Evolutionary conservation across 2,888 invertebrate genomes (phyloP).

Genomic region (Rapana venosa): DNA sequence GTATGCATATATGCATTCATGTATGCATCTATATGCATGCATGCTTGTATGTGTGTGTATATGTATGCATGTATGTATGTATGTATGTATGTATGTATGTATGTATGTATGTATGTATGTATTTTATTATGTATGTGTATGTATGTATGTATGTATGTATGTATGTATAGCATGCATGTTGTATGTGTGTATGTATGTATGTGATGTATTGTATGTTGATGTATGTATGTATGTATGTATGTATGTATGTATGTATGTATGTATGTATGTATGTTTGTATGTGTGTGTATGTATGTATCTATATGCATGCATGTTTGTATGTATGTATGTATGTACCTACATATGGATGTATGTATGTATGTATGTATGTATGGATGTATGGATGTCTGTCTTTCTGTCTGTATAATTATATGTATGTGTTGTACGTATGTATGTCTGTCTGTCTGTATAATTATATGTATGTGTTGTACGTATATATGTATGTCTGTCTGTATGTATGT

Average conservation of each 20-base stretch:
- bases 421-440: neutral
- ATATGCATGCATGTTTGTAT: neutral
- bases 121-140: neutral
- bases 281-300: neutral
- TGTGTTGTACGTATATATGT: neutral
- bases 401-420: neutral
- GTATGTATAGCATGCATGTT: too few species aligned
- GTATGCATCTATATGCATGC: neutral
- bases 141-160: neutral
- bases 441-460: neutral
- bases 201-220: neutral
- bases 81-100: neutral
- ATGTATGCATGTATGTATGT: neutral
- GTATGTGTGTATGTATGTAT: neutral
- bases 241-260: neutral
- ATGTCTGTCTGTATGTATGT: neutral
- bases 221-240: neutral
- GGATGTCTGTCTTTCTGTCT: neutral
- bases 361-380: neutral
- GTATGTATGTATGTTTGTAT: neutral
- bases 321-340: neutral
- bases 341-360: neutral
- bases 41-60: neutral
- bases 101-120: neutral
- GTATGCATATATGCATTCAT: neutral